Percentiles rank a stretch among this genome's conserved stretches.
phyloP scores from a whole-genome alignment of 2,888 invertebrate genomes.

The Eupithecia dodoneata region DNA sequence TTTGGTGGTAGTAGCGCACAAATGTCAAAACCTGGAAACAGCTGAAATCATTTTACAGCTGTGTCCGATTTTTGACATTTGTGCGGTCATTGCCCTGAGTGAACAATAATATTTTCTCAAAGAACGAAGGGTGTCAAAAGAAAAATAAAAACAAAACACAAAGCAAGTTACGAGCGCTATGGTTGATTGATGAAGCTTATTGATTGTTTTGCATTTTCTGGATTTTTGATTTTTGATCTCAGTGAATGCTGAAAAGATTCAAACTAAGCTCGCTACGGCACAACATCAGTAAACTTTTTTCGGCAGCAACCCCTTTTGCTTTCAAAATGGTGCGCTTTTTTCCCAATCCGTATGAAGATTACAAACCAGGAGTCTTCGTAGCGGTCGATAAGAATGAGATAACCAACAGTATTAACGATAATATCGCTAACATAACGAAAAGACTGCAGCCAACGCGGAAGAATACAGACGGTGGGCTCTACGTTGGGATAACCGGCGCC shows the following conservation, averaged over 20 bases:
- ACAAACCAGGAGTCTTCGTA: constrained; percentile 48
- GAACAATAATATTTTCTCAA: constrained; percentile 10
- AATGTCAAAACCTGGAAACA: constrained; percentile 20
- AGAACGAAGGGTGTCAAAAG: constrained; percentile 12
- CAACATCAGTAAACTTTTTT: constrained; percentile 50
- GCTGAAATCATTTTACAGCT: constrained; percentile 1
- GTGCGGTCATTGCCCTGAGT: constrained; percentile 23
- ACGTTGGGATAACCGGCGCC: constrained; percentile 88
- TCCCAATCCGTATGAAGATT: constrained; percentile 69
- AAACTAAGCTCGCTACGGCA: constrained; percentile 44
- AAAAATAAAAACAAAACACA: constrained; percentile 32
- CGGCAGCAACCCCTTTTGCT: constrained; percentile 45
- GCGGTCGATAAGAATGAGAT: constrained; percentile 58
- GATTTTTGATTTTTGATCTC: background rate
- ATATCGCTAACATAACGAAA: constrained; percentile 65
- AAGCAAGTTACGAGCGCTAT: constrained; percentile 15
- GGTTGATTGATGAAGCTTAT: background rate
- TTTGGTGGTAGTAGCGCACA: constrained; percentile 32
- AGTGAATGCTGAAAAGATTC: constrained; percentile 51
- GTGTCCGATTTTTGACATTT: too few relatives aligned
- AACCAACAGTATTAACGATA: constrained; percentile 60
- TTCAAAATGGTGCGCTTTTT: constrained; percentile 76
- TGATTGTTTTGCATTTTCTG: constrained; percentile 6
- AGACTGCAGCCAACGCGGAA: constrained; percentile 63
- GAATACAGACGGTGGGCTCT: constrained; percentile 86